Evolutionary conservation across 2,797 vertebrate species (phyloP).

Genomic region (Holocentrus rufus): DNA sequence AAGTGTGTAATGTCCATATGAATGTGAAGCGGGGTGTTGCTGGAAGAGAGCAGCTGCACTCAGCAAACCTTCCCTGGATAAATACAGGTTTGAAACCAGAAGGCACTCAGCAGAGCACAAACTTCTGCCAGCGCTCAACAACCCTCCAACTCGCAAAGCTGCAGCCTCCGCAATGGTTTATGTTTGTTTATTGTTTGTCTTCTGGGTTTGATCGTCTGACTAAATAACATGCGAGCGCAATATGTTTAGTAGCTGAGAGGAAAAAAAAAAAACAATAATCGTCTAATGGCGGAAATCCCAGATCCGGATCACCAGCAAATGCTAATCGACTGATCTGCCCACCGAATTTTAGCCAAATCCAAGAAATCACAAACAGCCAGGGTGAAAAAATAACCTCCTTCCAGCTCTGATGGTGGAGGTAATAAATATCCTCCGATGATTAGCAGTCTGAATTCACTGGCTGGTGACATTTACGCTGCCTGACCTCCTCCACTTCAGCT

Average conservation of each 20-base stretch:
- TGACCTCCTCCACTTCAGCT: background rate
- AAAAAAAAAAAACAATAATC: background rate
- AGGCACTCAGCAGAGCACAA: constrained; percentile 6
- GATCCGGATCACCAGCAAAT: constrained; percentile 34
- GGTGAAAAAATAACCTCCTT: background rate
- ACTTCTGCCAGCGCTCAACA: background rate
- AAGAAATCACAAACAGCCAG: background rate
- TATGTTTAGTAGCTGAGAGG: background rate
- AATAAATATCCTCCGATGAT: background rate
- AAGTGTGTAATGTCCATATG: constrained; percentile 17
- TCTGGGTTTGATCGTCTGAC: constrained; percentile 37
- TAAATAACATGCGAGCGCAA: constrained; percentile 15
- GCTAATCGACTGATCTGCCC: constrained; percentile 32
- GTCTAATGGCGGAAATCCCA: constrained; percentile 7
- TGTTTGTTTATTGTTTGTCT: constrained; percentile 41
- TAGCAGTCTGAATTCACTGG: background rate
- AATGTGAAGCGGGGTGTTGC: constrained; percentile 10
- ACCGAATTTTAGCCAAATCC: constrained; percentile 14
- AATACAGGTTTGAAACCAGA: constrained; percentile 31
- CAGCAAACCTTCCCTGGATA: constrained; percentile 19
- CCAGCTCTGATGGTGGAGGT: background rate
- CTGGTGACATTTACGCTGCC: background rate
- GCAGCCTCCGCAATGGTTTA: constrained; percentile 24
- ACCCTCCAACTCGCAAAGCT: constrained; percentile 19
- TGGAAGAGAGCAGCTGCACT: constrained; percentile 15